phyloP scores from a whole-genome alignment of 2,113 vertebrate species.

The Semnornis frantzii region DNA sequence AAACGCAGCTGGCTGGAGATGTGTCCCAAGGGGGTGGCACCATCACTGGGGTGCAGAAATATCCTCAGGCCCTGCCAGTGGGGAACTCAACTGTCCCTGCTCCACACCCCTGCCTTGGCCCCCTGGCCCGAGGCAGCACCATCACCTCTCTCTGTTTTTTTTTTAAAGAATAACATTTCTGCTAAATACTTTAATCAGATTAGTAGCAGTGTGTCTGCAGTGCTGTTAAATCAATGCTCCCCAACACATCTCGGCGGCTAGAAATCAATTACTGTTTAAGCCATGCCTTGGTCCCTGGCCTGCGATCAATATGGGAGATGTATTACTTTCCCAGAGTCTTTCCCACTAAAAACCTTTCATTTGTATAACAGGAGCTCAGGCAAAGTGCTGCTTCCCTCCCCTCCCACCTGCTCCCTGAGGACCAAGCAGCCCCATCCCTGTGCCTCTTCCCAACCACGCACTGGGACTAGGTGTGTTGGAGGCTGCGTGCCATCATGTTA shows the following conservation, averaged over 20 bases:
- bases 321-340: constrained; percentile 80
- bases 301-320: constrained; percentile 80
- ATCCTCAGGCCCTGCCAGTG: fast-evolving
- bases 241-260: constrained; percentile 77
- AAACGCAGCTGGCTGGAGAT: not conserved
- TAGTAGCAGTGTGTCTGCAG: constrained; percentile 77
- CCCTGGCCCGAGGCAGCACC: constrained; percentile 37
- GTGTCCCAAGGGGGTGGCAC: not conserved
- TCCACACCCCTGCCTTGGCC: not conserved
- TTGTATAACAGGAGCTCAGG: constrained; percentile 69
- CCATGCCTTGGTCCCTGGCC: constrained; percentile 74
- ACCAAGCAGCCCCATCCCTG: not conserved
- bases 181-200: constrained; percentile 77
- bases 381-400: not conserved
- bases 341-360: constrained; percentile 74
- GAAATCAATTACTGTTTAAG: constrained; percentile 87
- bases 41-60: fast-evolving
- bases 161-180: constrained; percentile 79
- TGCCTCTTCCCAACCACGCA: fast-evolving
- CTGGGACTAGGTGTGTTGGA: not conserved
- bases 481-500: not conserved
- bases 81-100: not conserved
- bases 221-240: constrained; percentile 81
- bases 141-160: constrained; percentile 46
- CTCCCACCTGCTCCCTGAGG: not conserved